Evolutionary conservation across 2,888 invertebrate genomes (phyloP), one percentile per base, ranked within the genome.

Genomic region (Sialis lutaria): DNA sequence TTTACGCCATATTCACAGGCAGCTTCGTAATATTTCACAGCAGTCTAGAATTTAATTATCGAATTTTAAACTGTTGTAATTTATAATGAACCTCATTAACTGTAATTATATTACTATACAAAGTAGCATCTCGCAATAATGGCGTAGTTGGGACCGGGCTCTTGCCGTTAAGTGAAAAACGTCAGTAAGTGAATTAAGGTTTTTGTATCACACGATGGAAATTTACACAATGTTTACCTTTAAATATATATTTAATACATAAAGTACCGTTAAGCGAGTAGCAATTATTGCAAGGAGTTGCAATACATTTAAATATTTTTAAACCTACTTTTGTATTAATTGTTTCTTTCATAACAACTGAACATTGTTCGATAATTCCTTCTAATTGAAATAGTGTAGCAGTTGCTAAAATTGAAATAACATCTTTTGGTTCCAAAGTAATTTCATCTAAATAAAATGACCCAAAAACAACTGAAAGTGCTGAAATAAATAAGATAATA

Each of bases 361-460:
- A 67, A 61, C 84, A 83, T 57, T 82, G 79, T 48, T 81, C 77
- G 51, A 84, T 82, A 33, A 81, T 67, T 10, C 78, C 77, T 53
- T 83, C 84, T 52, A 84, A 60, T 60, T 83, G 83, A 53, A 85
- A 77, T 55, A 84, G 67, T 4, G 79, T 78, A 2, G 83, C 79
- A n/a, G 82, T 77, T 35, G 84, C 82, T 46, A 84, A 59, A 40
- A 82, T 75, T 3, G 77, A 70, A 49, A 80, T 72, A 9, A 82
- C 78, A 57, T 75, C 73, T 44, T 73, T 68, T 5, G 80, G 78
- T 53, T 81, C 78, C 37, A 85, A 67, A 49, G 72, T 72, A 4
- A 85, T 72, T 64, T 84, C 82, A 59, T 83, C 81, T 53, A 76
- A 75, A 59, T 86, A 86, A 55, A 85, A 69, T 2, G 84, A 83